Evolutionary conservation across 2,113 vertebrate genomes (phyloP), one percentile per base, ranked within the genome.

Genomic region (Phyllopteryx taeniolatus): DNA sequence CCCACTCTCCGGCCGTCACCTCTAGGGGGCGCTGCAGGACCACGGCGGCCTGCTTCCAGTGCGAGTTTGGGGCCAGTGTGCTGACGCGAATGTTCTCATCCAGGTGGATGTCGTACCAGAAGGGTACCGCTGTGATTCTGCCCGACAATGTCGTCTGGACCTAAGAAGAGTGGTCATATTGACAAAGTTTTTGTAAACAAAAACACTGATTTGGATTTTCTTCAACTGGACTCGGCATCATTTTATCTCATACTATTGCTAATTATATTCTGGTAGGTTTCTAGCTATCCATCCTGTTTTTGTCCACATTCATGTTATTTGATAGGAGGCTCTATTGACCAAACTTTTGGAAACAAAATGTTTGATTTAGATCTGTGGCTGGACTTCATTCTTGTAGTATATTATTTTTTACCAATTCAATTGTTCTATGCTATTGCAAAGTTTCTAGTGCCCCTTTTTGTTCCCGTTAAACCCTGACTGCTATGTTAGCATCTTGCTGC

Each of bases 41-140:
- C 51, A 93, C 94, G 0, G 98, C 96, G 0, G 96, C 98, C 86
- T 99, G 97, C 87, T 97, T 98, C 97, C 97, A 99, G 88, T 98
- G 97, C 0, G 98, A 98, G 72, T 90, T 91, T 49, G 91, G 88
- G 71, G 87, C 90, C 8, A 95, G 94, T 12, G 96, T 98, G 75
- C 94, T 94, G 83, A 99, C 76, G 14, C 84, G 87, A 46, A 92
- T 90, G 0, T 96, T 94, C 27, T 93, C 88, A 77, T 97, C 95
- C 54, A 99, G 92, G 76, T 93, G 84, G 67, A 99, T 90, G 33
- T 95, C 92, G 84, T 98, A 99, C 98, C 98, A 99, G 90, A 98
- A 98, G 19, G 97, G 95, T 80, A 98, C 73, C 2, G 97, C 98
- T 0, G 96, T 99, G 68, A 98, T 79, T 69, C 71, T 92, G 68